phyloP scores from a whole-genome alignment of 2,888 invertebrate species.

The Gandaritis pyraliata region DNA sequence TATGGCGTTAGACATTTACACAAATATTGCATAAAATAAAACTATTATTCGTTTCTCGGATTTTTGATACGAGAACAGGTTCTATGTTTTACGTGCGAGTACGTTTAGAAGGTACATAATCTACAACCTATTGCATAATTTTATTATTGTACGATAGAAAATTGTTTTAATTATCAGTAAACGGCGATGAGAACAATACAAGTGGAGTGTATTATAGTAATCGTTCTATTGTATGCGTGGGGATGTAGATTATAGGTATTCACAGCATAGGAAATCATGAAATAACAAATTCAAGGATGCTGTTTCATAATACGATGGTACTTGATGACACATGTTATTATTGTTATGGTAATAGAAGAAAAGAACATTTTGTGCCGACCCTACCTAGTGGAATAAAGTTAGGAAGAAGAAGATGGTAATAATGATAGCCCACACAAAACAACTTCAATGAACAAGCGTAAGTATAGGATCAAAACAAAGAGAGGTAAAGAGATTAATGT shows the following conservation, averaged over 20 bases:
- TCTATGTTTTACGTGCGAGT: background rate
- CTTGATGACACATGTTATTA: constrained; percentile 20
- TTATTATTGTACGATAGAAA: constrained; percentile 20
- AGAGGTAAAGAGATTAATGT: constrained; percentile 6
- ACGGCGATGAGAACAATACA: constrained; percentile 21
- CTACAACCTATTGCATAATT: constrained; percentile 16
- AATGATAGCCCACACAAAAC: constrained; percentile 8
- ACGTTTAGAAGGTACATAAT: background rate
- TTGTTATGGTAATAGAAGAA: constrained; percentile 8
- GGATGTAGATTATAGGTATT: constrained; percentile 14
- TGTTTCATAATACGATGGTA: constrained; percentile 41
- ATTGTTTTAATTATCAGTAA: constrained; percentile 21
- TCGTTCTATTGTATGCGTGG: constrained; percentile 47
- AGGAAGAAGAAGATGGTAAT: background rate
- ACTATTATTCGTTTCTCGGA: background rate
- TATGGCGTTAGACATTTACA: no score
- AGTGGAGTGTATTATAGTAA: constrained; percentile 37
- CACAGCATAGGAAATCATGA: constrained; percentile 44
- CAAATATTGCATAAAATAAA: no score
- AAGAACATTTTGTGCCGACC: no score
- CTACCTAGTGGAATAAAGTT: no score
- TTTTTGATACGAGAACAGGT: background rate
- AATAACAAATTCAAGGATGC: constrained; percentile 48
- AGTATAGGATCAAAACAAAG: background rate
- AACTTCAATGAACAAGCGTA: constrained; percentile 6